These are phyloP conservation scores for Microhierax caerulescens DNA, from an alignment of 2,797 vertebrate genomes.

Conservation along the genomic window DNA sequence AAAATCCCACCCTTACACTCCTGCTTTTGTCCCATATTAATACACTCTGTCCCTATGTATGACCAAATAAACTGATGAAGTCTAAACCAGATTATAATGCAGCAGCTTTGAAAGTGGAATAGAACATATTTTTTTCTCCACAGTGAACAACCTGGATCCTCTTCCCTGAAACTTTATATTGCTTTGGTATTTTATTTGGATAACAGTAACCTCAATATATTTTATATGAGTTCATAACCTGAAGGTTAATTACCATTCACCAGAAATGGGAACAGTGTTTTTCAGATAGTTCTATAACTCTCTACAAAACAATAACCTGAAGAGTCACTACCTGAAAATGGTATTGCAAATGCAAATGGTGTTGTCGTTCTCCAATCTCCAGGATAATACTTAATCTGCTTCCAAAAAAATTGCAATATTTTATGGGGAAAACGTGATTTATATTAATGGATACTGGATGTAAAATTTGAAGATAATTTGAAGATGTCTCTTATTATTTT, in stretches of 20 bases:
- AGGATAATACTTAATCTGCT: background rate
- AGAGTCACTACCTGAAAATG: background rate
- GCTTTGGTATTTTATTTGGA: constrained; percentile 3
- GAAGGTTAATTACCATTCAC: constrained; percentile 4
- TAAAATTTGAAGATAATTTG: constrained; percentile 3
- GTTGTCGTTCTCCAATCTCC: background rate
- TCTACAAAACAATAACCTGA: background rate
- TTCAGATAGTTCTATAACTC: background rate
- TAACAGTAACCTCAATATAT: background rate
- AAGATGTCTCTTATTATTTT: background rate
- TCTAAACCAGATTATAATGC: background rate
- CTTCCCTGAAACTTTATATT: background rate
- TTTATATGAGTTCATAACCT: background rate
- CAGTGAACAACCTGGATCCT: background rate
- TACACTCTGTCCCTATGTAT: background rate
- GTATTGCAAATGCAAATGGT: background rate
- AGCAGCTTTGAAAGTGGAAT: background rate
- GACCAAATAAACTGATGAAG: background rate
- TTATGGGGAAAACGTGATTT: background rate
- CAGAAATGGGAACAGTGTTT: background rate
- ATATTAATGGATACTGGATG: background rate
- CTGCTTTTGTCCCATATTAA: background rate
- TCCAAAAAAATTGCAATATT: background rate
- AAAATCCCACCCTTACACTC: background rate
- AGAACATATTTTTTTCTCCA: background rate